Evolutionary conservation across 2,113 vertebrate genomes (phyloP).

Genomic region (Sciurus niger): DNA sequence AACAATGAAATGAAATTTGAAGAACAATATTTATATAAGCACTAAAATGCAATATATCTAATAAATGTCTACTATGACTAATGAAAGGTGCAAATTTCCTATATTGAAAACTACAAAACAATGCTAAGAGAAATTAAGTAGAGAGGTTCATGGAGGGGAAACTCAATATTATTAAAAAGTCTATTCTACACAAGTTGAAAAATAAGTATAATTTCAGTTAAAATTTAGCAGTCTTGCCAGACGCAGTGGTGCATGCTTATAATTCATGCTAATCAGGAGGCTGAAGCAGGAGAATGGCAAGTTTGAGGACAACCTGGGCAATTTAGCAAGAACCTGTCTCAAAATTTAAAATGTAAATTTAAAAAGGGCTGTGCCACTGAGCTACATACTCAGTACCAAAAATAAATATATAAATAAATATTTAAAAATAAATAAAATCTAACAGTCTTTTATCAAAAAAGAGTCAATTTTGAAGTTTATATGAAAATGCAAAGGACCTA

Average conservation of each 20-base stretch:
- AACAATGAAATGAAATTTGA: conserved; percentile 8
- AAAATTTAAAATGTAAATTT: no score
- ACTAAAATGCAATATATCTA: neutral
- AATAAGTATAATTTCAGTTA: conserved; percentile 26
- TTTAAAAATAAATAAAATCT: neutral
- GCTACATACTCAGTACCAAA: no score
- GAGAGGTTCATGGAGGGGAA: neutral
- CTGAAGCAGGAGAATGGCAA: no score
- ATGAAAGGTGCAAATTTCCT: neutral
- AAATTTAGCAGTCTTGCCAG: conserved; percentile 28
- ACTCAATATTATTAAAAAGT: neutral
- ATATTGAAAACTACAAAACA: neutral
- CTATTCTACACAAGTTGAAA: conserved; percentile 1
- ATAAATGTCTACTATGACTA: neutral
- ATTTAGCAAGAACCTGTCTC: no score
- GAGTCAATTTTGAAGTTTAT: conserved; percentile 19
- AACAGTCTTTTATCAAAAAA: neutral
- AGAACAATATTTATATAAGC: neutral
- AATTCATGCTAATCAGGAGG: no score
- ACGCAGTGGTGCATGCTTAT: no score
- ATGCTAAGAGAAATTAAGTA: neutral
- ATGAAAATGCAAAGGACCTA: neutral
- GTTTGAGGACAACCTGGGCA: no score
- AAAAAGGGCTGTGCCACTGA: no score
- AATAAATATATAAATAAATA: neutral